Conservation (phyloP, 2,888 invertebrate species). For the Diplazon laetatorius region DNA sequence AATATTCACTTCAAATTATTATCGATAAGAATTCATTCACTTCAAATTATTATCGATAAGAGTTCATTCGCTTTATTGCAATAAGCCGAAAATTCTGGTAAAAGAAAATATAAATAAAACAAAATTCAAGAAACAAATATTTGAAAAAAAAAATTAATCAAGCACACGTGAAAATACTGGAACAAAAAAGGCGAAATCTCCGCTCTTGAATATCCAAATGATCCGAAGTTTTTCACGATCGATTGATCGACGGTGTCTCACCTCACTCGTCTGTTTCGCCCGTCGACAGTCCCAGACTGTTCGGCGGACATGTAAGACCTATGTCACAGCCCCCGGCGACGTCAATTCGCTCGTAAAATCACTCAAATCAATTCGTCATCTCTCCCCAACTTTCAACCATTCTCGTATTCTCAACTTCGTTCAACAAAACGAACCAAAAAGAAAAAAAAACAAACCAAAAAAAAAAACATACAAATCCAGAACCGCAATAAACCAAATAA, state of each 20-base stretch:
- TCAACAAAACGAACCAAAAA: background rate
- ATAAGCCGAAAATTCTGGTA: no score
- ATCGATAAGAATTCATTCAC: no score
- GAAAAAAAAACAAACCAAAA: constrained; percentile 11
- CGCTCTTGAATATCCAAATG: background rate
- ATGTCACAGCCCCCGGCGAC: constrained; percentile 76
- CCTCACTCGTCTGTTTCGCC: constrained; percentile 71
- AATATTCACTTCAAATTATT: no score
- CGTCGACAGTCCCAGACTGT: constrained; percentile 76
- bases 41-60: no score
- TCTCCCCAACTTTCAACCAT: constrained; percentile 57
- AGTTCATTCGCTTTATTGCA: no score
- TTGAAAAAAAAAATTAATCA: no score
- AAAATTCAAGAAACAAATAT: no score
- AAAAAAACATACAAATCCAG: background rate
- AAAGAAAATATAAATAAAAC: no score
- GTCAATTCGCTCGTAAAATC: constrained; percentile 75
- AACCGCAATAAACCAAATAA: constrained; percentile 33
- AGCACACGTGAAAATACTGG: no score
- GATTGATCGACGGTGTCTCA: constrained; percentile 58
- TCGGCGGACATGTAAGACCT: constrained; percentile 79
- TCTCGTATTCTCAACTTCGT: constrained; percentile 1
- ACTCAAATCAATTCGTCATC: constrained; percentile 74
- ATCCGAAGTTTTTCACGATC: constrained; percentile 34
- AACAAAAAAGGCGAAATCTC: no score